Evolutionary conservation across 2,797 vertebrate genomes (phyloP).

Genomic region (Pelobates cultripes): DNA sequence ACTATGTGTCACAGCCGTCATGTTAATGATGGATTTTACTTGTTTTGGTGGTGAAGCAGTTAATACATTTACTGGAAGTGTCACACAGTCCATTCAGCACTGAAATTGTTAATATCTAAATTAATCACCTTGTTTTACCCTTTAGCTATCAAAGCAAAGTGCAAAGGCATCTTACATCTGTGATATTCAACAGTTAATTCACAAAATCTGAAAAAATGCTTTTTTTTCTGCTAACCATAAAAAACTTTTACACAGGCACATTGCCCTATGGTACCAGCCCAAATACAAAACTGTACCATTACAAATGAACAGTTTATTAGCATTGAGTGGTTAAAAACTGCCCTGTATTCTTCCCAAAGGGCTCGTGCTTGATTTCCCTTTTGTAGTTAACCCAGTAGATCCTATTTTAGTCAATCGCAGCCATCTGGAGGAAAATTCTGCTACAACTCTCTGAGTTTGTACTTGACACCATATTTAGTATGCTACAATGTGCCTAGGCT

Average conservation of each 20-base stretch:
- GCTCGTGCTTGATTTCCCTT: conserved; percentile 16
- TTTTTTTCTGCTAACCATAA: not conserved
- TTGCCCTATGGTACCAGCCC: not conserved
- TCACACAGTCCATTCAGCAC: no score
- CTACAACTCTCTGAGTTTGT: conserved; percentile 60
- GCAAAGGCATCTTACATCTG: no score
- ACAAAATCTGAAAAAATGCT: not conserved
- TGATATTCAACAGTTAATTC: no score
- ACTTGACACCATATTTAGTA: conserved; percentile 96
- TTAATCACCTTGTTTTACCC: no score
- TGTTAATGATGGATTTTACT: no score
- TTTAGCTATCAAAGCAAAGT: no score
- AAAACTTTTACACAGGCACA: not conserved
- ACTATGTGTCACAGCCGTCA: no score
- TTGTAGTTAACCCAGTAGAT: conserved; percentile 49
- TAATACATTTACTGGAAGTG: no score
- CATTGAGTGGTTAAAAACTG: conserved; percentile 8
- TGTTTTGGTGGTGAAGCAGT: no score
- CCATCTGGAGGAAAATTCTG: conserved; percentile 57
- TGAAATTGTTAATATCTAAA: no score
- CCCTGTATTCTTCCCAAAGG: conserved; percentile 20
- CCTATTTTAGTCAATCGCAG: conserved; percentile 61
- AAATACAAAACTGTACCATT: not conserved
- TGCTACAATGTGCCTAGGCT: conserved; percentile 74
- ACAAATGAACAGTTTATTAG: not conserved